phyloP scores from a whole-genome alignment of 2,113 vertebrate species.

The Rissa tridactyla region DNA sequence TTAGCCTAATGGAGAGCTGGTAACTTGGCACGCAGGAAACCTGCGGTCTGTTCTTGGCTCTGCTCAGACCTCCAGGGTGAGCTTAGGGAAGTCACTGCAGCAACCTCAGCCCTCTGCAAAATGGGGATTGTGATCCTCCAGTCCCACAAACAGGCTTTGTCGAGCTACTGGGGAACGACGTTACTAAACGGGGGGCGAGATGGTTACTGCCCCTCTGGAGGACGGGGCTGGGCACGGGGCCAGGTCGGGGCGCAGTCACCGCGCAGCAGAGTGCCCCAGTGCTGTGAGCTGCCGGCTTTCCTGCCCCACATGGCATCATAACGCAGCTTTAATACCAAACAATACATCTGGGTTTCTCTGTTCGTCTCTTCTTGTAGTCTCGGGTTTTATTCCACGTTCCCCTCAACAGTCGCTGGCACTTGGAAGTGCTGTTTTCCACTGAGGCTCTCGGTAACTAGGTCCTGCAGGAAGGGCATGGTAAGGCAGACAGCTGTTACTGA shows the following conservation, averaged over 20 bases:
- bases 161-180: background rate
- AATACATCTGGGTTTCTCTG: background rate
- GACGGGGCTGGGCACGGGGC: background rate
- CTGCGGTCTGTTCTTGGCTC: slow-evolving; percentile 12
- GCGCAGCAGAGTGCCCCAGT: background rate
- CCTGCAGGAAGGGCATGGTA: background rate
- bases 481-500: background rate
- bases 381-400: background rate
- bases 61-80: background rate
- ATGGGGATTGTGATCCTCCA: background rate
- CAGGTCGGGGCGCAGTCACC: rapidly evolving
- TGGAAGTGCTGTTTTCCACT: background rate
- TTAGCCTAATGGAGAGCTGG: slow-evolving; percentile 34
- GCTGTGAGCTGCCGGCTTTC: rapidly evolving
- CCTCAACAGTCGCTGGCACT: background rate
- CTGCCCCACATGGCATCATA: background rate
- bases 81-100: background rate
- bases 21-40: background rate
- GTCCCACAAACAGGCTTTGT: rapidly evolving
- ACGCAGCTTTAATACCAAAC: background rate
- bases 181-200: background rate
- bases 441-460: background rate
- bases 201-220: background rate
- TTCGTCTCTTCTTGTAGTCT: background rate
- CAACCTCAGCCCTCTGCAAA: background rate